Conservation (phyloP, 2,113 vertebrate species). For the Gracilinanus agilis region DNA sequence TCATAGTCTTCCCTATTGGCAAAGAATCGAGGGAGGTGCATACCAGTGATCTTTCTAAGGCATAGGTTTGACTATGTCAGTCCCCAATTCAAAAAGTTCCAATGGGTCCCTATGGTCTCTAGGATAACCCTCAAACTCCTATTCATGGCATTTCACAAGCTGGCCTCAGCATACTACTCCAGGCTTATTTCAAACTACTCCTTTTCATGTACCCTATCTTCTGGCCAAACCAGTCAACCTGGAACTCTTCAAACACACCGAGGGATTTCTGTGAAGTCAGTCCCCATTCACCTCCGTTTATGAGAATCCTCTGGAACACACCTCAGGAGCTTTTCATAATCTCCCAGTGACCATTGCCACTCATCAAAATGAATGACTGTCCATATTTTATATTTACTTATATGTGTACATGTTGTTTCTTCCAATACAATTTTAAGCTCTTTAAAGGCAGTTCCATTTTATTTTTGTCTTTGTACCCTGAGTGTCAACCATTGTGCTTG, state of each 20-base stretch:
- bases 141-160: not conserved
- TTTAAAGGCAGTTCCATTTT: not conserved
- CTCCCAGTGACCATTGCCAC: not conserved
- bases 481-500: not conserved
- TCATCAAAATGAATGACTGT: not conserved
- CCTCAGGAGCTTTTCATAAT: not conserved
- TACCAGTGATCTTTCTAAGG: not conserved
- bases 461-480: not conserved
- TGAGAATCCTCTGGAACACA: not conserved
- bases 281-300: not conserved
- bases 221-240: not conserved
- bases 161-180: not conserved
- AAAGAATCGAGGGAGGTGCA: not conserved
- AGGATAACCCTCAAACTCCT: not conserved
- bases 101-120: not conserved
- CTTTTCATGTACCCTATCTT: not conserved
- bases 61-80: not conserved
- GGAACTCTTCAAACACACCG: not conserved
- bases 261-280: not conserved
- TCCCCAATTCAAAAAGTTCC: not conserved
- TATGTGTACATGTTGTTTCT: not conserved
- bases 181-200: not conserved
- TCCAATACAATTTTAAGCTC: not conserved
- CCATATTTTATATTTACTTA: not conserved
- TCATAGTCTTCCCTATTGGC: not conserved